phyloP scores from a whole-genome alignment of 2,888 invertebrate species.

The Drosophila nr. perissopoda region DNA sequence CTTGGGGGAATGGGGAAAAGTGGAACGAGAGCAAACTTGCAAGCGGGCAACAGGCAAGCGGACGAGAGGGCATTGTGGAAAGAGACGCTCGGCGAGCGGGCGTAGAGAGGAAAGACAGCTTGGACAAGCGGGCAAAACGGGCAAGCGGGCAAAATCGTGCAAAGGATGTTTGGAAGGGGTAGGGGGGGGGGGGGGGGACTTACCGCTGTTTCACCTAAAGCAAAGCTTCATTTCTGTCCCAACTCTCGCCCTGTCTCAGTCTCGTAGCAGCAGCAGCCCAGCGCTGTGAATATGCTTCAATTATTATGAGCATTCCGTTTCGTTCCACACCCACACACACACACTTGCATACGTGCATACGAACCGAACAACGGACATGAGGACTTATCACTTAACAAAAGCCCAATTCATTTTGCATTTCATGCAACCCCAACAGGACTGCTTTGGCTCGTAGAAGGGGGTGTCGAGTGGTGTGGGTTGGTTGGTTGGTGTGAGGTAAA shows the following conservation, averaged over 20 bases:
- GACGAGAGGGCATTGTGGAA: neutral
- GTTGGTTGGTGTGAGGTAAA: neutral
- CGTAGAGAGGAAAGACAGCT: neutral
- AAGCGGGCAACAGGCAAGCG: neutral
- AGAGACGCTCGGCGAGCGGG: neutral
- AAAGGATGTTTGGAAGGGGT: neutral
- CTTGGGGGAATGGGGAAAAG: neutral
- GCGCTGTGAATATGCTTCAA: constrained; percentile 75
- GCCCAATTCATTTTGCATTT: constrained; percentile 21
- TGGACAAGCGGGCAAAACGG: constrained; percentile 1
- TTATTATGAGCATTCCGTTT: constrained; percentile 66
- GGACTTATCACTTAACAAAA: constrained; percentile 39
- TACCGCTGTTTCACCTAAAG: constrained; percentile 1
- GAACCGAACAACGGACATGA: constrained; percentile 7
- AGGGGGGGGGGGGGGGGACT: neutral
- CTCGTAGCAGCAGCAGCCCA: neutral
- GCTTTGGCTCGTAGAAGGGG: constrained; percentile 9
- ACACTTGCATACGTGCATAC: constrained; percentile 13
- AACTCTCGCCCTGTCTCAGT: neutral
- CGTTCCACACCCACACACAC: constrained; percentile 17
- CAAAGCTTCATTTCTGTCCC: neutral
- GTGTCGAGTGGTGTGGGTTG: neutral
- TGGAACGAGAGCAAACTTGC: neutral
- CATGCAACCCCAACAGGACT: constrained; percentile 22
- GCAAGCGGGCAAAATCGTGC: constrained; percentile 1